These are phyloP conservation scores for Spilogale gracilis DNA, from an alignment of 2,113 vertebrate species.

Conservation along the genomic window DNA sequence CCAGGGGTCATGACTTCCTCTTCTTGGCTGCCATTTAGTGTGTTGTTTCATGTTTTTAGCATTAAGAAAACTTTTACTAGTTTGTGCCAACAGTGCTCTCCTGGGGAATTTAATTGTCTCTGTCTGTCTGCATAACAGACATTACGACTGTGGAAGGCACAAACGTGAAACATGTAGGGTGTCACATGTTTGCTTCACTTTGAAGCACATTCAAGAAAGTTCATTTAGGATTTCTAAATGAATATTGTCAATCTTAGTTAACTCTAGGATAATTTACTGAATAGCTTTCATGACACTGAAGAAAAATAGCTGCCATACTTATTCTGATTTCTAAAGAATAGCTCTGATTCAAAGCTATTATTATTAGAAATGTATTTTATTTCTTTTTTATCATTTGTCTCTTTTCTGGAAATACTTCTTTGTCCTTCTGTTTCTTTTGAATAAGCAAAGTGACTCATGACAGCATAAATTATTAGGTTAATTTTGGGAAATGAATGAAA, in stretches of 20 bases:
- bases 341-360: neutral
- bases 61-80: slow-evolving; percentile 71
- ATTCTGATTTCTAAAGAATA: neutral
- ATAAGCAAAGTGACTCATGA: neutral
- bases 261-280: neutral
- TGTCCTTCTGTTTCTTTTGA: neutral
- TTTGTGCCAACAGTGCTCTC: slow-evolving; percentile 70
- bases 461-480: neutral
- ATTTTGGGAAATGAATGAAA: neutral
- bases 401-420: neutral
- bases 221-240: neutral
- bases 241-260: neutral
- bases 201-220: slow-evolving; percentile 4
- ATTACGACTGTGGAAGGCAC: neutral
- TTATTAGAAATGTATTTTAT: neutral
- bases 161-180: neutral
- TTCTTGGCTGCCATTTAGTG: slow-evolving; percentile 76
- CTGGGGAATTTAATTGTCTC: slow-evolving; percentile 57
- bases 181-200: neutral
- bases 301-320: neutral
- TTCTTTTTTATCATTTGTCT: neutral
- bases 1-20: slow-evolving; percentile 72
- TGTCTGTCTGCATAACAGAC: slow-evolving; percentile 71
- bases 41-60: slow-evolving; percentile 80
- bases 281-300: neutral